These are phyloP conservation scores for Melanchra persicariae DNA, from an alignment of 2,888 invertebrate genomes.

Conservation along the genomic window DNA sequence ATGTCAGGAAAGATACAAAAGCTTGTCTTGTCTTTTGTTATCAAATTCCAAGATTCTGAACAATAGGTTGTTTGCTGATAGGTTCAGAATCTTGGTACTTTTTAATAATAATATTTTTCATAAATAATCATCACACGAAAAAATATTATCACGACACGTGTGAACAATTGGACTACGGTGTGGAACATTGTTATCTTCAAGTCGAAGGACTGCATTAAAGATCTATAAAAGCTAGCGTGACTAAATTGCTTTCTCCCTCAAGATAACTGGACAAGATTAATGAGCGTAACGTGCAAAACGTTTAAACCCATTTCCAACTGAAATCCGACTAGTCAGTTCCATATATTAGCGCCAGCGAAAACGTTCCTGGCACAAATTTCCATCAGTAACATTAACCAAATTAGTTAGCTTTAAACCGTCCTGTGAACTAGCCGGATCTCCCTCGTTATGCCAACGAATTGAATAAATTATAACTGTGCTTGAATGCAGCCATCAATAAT, in stretches of 20 bases:
- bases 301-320: conserved; percentile 89
- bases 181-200: conserved; percentile 52
- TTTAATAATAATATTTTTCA: no score
- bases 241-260: conserved; percentile 79
- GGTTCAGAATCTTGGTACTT: neutral
- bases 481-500: conserved; percentile 60
- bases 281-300: conserved; percentile 90
- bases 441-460: conserved; percentile 80
- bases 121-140: no score
- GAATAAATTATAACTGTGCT: conserved; percentile 79
- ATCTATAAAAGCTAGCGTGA: conserved; percentile 71
- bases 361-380: conserved; percentile 88
- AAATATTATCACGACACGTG: conserved; percentile 2
- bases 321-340: conserved; percentile 90
- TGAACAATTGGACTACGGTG: conserved; percentile 13
- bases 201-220: conserved; percentile 68
- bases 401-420: conserved; percentile 87
- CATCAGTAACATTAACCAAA: conserved; percentile 90
- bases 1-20: no score
- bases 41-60: no score
- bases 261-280: conserved; percentile 90
- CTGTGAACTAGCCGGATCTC: conserved; percentile 77
- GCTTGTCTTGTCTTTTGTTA: no score
- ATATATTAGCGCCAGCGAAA: conserved; percentile 89
- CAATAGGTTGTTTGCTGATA: no score